These are phyloP conservation scores for Phrynocephalus versicolor DNA, from an alignment of 2,113 vertebrate genomes.

Conservation along the genomic window DNA sequence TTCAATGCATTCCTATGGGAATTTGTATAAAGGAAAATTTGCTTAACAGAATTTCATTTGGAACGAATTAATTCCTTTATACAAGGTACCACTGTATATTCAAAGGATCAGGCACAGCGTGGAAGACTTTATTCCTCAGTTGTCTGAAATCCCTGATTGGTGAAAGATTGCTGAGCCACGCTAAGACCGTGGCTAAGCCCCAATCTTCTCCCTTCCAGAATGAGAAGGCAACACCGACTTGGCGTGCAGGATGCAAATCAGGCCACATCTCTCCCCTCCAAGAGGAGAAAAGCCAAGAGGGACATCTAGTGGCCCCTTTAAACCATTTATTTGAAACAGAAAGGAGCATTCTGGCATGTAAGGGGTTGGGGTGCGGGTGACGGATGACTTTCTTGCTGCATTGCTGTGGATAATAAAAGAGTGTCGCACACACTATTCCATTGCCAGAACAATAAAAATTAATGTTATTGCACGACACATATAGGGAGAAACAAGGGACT, in stretches of 20 bases:
- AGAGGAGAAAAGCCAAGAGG: slow-evolving; percentile 75
- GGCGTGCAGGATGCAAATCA: background rate
- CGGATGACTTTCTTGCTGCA: background rate
- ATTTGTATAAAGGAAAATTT: no score
- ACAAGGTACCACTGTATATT: no score
- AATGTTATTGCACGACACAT: background rate
- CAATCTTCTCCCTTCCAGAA: slow-evolving; percentile 29
- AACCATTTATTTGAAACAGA: slow-evolving; percentile 35
- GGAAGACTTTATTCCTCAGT: no score
- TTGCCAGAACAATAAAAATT: background rate
- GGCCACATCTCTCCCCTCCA: background rate
- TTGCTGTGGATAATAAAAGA: background rate
- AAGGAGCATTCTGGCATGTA: background rate
- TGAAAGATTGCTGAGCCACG: background rate
- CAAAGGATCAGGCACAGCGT: no score
- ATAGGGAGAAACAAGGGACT: background rate
- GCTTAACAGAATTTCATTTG: no score
- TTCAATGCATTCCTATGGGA: no score
- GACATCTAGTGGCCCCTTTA: slow-evolving; percentile 77
- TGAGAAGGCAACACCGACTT: background rate
- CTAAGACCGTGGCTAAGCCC: slow-evolving; percentile 1
- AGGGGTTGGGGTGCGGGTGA: background rate
- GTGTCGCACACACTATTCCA: background rate
- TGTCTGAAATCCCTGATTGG: background rate
- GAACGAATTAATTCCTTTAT: no score